Evolutionary conservation across 2,113 vertebrate genomes (phyloP).

Genomic region (Corythornis cristatus): DNA sequence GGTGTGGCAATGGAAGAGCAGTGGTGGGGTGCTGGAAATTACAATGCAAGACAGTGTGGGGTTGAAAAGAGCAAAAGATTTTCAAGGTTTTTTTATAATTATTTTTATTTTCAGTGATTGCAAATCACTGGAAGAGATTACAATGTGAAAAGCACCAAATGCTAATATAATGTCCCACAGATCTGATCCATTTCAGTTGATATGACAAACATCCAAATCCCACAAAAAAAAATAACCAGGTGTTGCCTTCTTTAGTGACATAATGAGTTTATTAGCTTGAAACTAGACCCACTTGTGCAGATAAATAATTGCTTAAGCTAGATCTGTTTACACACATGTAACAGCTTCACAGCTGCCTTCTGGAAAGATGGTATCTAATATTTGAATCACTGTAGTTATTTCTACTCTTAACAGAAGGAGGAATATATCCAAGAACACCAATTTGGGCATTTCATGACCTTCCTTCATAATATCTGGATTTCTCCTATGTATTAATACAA

Average conservation of each 20-base stretch:
- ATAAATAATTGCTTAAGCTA: background rate
- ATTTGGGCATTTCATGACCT: background rate
- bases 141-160: background rate
- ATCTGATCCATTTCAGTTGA: background rate
- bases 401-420: background rate
- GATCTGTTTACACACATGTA: background rate
- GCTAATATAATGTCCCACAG: background rate
- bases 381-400: background rate
- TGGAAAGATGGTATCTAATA: background rate
- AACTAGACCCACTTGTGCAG: background rate
- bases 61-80: background rate
- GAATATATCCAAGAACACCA: accelerated
- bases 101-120: background rate
- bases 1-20: background rate
- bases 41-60: background rate
- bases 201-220: background rate
- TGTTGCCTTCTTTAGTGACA: background rate
- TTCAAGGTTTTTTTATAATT: background rate
- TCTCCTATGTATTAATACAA: background rate
- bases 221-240: background rate
- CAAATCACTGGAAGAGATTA: background rate
- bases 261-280: background rate
- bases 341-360: background rate
- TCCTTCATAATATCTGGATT: background rate
- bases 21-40: background rate